Base-by-base conservation (phyloP, 2,888 invertebrate species). In the Eupithecia inturbata region DNA sequence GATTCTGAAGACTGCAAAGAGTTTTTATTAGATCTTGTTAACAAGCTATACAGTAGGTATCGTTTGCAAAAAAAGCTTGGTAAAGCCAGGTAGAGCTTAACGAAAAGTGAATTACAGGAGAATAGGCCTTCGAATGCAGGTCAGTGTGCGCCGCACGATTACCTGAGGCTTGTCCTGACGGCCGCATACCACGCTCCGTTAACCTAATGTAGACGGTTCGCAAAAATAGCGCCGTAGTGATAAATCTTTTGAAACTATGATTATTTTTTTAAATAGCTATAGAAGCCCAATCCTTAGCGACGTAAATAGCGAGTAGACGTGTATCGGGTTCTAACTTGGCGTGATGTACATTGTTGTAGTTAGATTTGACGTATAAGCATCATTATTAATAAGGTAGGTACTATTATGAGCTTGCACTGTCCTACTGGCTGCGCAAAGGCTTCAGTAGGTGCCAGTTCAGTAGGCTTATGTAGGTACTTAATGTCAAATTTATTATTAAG, bases 91-190 rank as follows among this genome's bases (percentile, higher is more conserved):
- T 26, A 26, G 22, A 57, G 57, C 26, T 57, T 22, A 28, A 19
- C 62, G 31, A 62, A 62, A 62, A 62, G 62, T 31, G 62, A 31
- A 62, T 62, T 28, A 62, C 31, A 62, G 16, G 31, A 19, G 31
- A 62, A 62, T 62, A 31, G 66, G 68, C 60, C 60, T 68, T 64
- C 66, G 26, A 67, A 75, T 66, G 62, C 76, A 74, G 73, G 73
- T 69, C 57, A 66, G 73, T 57, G 33, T 66, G 64, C 73, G 69
- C 28, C 62, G 6, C 62, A 62, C 31, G 57, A 57, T 57, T 57
- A 57, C 57, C 57, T 57, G 62, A 31, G 62, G 62, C 62, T 31
- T 31, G 26, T 26, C 26, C 62, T 31, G 62, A 62, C 62, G 62
- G 62, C 53, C n/a, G 68, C 68, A 69, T 69, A 45, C 57, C 69